phyloP scores from a whole-genome alignment of 1,140 invertebrate genomes.

The Neoseiulus cucumeris region DNA sequence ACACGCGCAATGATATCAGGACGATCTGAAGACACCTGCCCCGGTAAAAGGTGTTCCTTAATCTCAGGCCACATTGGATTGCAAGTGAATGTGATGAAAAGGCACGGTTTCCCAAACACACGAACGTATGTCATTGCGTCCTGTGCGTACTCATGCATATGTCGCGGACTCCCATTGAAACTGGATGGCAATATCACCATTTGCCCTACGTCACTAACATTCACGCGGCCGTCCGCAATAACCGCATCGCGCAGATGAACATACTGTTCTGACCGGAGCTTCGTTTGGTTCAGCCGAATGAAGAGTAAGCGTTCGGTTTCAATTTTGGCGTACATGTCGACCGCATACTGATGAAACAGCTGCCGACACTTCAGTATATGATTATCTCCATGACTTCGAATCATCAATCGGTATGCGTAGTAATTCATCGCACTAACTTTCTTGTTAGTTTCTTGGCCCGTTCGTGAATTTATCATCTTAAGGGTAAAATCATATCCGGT shows the following conservation, averaged over 20 bases:
- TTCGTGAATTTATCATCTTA: no score
- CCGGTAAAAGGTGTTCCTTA: conserved; percentile 19
- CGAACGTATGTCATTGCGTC: conserved; percentile 34
- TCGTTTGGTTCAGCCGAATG: conserved; percentile 20
- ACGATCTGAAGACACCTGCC: conserved; percentile 16
- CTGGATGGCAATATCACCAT: conserved; percentile 19
- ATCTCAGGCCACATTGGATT: conserved; percentile 31
- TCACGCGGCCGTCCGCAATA: conserved; percentile 12
- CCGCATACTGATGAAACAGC: conserved; percentile 28
- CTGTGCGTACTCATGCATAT: conserved; percentile 29
- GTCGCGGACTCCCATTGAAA: conserved; percentile 26
- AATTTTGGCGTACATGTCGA: conserved; percentile 29
- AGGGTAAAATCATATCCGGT: no score
- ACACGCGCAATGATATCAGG: conserved; percentile 12
- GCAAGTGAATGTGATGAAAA: conserved; percentile 34
- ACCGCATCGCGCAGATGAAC: conserved; percentile 19
- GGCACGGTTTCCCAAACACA: conserved; percentile 27
- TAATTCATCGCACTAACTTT: no score
- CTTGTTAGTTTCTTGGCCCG: no score
- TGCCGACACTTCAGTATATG: conserved; percentile 23
- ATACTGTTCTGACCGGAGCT: conserved; percentile 20
- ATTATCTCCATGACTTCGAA: conserved; percentile 14
- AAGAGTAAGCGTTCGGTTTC: conserved; percentile 23
- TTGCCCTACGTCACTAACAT: conserved; percentile 12
- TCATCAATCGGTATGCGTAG: no score